Base-by-base conservation (phyloP, 2,797 vertebrate genomes). In the Streptopelia turtur region DNA sequence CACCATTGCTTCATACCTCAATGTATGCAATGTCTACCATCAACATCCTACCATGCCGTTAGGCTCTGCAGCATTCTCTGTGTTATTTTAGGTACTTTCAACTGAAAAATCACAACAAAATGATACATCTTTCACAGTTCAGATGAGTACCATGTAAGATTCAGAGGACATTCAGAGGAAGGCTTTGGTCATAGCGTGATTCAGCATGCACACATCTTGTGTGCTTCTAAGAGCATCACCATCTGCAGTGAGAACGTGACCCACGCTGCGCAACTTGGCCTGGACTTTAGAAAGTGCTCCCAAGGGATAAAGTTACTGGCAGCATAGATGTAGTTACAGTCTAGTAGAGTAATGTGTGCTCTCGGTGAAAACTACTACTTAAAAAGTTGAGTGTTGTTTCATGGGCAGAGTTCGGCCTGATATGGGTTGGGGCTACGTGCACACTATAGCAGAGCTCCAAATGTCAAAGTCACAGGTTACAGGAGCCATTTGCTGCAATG, bases 11-110 rank as follows among this genome's bases (percentile, higher is more conserved):
- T 16, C 31, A 8, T 22, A 31, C 9, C 50, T 76, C 52, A 59
- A 1, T 0, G 0, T 16, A 24, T 28, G 16, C 18, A 65, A 21
- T 6, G 11, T 11, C 30, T 53, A 8, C 17, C 27, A 24, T 49
- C 6, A 25, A 9, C 6, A 28, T 25, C 24, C 22, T 53, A 47
- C 45, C 27, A 52, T 11, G 17, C 8, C 17, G 4, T 2, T 84
- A 35, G 8, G 6, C 13, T 87, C 39, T 89, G 55, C 13, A 35
- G 4, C 16, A 50, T 23, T 65, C 35, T 56, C 13, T 35, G 21
- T 22, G 11, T 22, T 65, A 4, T 15, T 55, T 76, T 57, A 74
- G 16, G 8, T 41, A 55, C 43, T 65, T 89, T 72, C 37, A 65
- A 31, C 9, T 20, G 12, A 50, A 79, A 53, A 28, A 47, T 23